A percentile compares a stretch with the other conserved stretches of the same genome.
phyloP scores from a whole-genome alignment of 2,888 invertebrate species.

The Argynnis bischoffii region DNA sequence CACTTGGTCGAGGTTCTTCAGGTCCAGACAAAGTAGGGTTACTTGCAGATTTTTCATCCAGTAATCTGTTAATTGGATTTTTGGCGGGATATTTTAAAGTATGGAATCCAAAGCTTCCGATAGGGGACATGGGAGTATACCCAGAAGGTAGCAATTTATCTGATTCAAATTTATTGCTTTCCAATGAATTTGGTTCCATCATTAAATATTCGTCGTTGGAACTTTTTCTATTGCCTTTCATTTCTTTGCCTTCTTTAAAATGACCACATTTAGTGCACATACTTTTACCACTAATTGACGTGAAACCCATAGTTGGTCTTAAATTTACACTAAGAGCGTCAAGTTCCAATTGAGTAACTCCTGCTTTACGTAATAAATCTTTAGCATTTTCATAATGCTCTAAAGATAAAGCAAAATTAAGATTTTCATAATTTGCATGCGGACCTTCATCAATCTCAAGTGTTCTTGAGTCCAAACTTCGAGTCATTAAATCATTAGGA shows the following conservation, averaged over 20 bases:
- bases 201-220: slow-evolving; percentile 84
- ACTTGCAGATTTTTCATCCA: slow-evolving; percentile 85
- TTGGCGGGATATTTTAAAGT: slow-evolving; percentile 63
- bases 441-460: slow-evolving; percentile 63
- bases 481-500: slow-evolving; percentile 31
- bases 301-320: slow-evolving; percentile 52
- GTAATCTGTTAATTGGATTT: slow-evolving; percentile 56
- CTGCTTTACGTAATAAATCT: slow-evolving; percentile 83
- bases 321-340: slow-evolving; percentile 71
- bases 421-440: slow-evolving; percentile 86
- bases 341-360: slow-evolving; percentile 77
- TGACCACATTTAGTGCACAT: slow-evolving; percentile 86
- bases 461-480: slow-evolving; percentile 36
- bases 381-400: slow-evolving; percentile 91
- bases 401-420: slow-evolving; percentile 89
- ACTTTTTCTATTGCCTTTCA: slow-evolving; percentile 35
- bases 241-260: slow-evolving; percentile 48
- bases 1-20: slow-evolving; percentile 41
- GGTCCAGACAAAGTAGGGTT: slow-evolving; percentile 84
- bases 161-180: slow-evolving; percentile 51
- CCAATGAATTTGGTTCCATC: slow-evolving; percentile 83
- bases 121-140: slow-evolving; percentile 89
- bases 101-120: slow-evolving; percentile 73
- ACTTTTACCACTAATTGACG: slow-evolving; percentile 60
- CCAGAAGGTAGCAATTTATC: slow-evolving; percentile 67